phyloP scores from a whole-genome alignment of 2,797 vertebrate genomes.

The Bradypus variegatus region DNA sequence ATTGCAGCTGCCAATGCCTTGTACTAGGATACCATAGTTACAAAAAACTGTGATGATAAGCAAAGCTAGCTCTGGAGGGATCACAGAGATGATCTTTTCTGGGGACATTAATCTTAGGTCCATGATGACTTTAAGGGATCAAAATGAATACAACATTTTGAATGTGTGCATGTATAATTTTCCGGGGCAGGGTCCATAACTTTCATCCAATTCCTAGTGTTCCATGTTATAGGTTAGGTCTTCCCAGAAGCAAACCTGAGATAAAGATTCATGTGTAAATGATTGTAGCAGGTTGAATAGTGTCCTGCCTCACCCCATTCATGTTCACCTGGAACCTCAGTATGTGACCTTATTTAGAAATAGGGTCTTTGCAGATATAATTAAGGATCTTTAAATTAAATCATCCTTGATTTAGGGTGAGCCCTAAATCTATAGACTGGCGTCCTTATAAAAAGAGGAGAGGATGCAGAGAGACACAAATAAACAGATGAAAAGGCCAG shows the following conservation, averaged over 20 bases:
- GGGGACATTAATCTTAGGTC: background rate
- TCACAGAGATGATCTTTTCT: background rate
- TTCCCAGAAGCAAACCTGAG: background rate
- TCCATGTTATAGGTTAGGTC: background rate
- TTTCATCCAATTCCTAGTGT: background rate
- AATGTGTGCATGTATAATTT: background rate
- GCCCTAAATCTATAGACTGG: no score
- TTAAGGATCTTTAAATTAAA: no score
- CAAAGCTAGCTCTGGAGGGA: background rate
- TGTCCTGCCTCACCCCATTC: no score
- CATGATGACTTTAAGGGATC: background rate
- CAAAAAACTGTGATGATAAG: background rate
- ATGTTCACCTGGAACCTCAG: no score
- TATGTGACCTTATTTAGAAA: no score
- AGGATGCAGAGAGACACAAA: no score
- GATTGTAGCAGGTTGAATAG: background rate
- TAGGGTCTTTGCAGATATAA: no score
- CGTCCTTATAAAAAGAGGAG: no score
- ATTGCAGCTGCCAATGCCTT: background rate
- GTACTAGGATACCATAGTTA: background rate
- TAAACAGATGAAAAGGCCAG: no score
- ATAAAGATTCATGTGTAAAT: background rate
- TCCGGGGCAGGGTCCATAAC: background rate
- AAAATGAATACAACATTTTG: background rate
- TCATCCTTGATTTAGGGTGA: no score